A percentile compares a stretch with the other conserved stretches of the same genome.
phyloP scores from a whole-genome alignment of 2,888 invertebrate species.

The Epistrophe eligans region DNA sequence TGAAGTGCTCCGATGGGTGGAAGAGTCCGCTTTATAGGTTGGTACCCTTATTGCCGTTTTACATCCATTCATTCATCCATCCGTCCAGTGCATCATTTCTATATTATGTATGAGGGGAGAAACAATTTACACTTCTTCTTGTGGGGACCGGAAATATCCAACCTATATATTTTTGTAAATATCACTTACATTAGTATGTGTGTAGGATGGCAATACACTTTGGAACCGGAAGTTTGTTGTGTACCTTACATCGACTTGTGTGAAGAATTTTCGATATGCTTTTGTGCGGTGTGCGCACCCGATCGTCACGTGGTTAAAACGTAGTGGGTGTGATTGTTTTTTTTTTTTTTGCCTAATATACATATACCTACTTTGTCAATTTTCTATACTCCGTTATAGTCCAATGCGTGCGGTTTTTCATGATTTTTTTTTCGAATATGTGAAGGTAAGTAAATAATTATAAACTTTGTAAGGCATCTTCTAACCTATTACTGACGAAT shows the following conservation, averaged over 20 bases:
- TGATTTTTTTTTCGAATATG: neutral
- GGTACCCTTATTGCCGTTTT: neutral
- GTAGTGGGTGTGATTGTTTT: slow-evolving; percentile 62
- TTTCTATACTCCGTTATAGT: slow-evolving; percentile 15
- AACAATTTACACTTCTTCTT: slow-evolving; percentile 61
- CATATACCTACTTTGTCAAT: neutral
- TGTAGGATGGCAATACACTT: slow-evolving; percentile 16
- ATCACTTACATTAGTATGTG: slow-evolving; percentile 1
- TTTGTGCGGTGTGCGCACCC: slow-evolving; percentile 64
- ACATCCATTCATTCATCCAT: neutral
- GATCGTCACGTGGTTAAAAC: slow-evolving; percentile 70
- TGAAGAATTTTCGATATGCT: slow-evolving; percentile 21
- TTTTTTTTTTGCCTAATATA: neutral
- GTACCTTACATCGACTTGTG: slow-evolving; percentile 7
- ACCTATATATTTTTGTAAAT: slow-evolving; percentile 54
- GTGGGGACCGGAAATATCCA: slow-evolving; percentile 69
- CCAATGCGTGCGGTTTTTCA: slow-evolving; percentile 35
- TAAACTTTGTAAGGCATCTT: neutral
- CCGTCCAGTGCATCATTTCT: neutral
- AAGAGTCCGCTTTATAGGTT: slow-evolving; percentile 13
- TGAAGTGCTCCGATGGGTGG: slow-evolving; percentile 70
- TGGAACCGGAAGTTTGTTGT: slow-evolving; percentile 63
- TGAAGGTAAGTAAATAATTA: slow-evolving; percentile 2
- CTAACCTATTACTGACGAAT: neutral
- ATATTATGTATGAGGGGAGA: neutral